Conservation (phyloP, 1,140 invertebrate genomes). For the Pachypeltis micranthus region DNA sequence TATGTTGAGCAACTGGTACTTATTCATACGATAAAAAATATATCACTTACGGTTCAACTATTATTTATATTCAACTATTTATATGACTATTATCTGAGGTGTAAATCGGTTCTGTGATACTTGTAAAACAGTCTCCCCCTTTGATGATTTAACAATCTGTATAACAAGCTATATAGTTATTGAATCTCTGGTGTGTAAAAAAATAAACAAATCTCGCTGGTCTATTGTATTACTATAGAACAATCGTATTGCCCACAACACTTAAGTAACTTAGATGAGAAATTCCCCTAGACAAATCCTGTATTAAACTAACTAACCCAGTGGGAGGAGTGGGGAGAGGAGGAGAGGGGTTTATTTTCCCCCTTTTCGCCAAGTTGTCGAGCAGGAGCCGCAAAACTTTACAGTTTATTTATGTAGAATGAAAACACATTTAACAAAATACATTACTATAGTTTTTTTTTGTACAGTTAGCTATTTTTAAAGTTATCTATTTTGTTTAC, state of each 20-base stretch:
- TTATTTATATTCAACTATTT: slow-evolving; percentile 10
- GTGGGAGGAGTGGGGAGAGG: too few species aligned
- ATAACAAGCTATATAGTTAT: slow-evolving; percentile 20
- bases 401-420: slow-evolving; percentile 8
- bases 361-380: slow-evolving; percentile 21
- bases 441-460: slow-evolving; percentile 17
- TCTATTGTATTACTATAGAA: slow-evolving; percentile 19
- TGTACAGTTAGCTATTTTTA: slow-evolving; percentile 19
- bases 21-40: slow-evolving; percentile 3
- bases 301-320: slow-evolving; percentile 1
- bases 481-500: slow-evolving; percentile 19
- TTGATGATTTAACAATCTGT: slow-evolving; percentile 17
- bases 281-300: slow-evolving; percentile 3
- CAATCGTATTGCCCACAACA: slow-evolving; percentile 19
- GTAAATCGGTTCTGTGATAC: slow-evolving; percentile 13
- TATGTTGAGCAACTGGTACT: slow-evolving; percentile 18
- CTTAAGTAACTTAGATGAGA: neutral
- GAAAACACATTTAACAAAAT: slow-evolving; percentile 22
- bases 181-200: slow-evolving; percentile 19
- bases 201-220: slow-evolving; percentile 21
- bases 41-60: slow-evolving; percentile 11
- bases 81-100: slow-evolving; percentile 17
- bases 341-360: too few species aligned
- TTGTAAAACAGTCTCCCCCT: slow-evolving; percentile 21
- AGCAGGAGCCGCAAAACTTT: neutral